These are phyloP conservation scores for Ischnura elegans DNA, from an alignment of 2,888 invertebrate genomes.

Conservation along the genomic window DNA sequence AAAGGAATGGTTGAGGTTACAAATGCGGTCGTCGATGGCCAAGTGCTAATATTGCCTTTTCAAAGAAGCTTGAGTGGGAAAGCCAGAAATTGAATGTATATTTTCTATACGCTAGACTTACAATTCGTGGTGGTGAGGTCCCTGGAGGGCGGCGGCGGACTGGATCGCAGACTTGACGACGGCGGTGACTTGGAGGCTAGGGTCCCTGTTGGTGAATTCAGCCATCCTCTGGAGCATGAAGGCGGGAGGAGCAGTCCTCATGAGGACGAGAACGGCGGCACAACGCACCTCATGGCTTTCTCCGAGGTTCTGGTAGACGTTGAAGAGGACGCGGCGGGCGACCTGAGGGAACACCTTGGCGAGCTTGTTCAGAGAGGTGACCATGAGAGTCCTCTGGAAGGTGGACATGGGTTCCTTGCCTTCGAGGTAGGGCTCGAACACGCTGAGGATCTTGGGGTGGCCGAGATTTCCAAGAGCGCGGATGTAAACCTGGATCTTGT, in stretches of 20 bases:
- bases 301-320: constrained; percentile 83
- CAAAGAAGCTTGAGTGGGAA: too few relatives aligned
- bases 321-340: constrained; percentile 82
- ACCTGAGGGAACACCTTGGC: constrained; percentile 79
- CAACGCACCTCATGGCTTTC: constrained; percentile 84
- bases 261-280: constrained; percentile 82
- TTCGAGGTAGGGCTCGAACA: constrained; percentile 85
- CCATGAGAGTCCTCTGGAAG: constrained; percentile 84
- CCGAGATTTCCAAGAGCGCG: constrained; percentile 84
- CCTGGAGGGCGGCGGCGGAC: constrained; percentile 79
- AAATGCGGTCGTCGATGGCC: too few relatives aligned
- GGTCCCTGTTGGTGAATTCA: constrained; percentile 83
- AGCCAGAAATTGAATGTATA: too few relatives aligned
- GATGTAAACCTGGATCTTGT: constrained; percentile 82
- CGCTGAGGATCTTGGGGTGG: constrained; percentile 81
- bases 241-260: constrained; percentile 82
- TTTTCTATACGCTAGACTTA: constrained; percentile 77
- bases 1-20: too few relatives aligned
- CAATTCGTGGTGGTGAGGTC: constrained; percentile 78
- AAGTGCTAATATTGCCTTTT: too few relatives aligned
- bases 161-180: constrained; percentile 83
- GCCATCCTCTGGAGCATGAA: constrained; percentile 86
- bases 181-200: constrained; percentile 83
- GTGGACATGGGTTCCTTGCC: constrained; percentile 80
- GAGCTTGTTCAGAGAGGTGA: constrained; percentile 81